Evolutionary conservation across 2,888 invertebrate genomes (phyloP), one percentile per base, ranked within the genome.

Genomic region (Polydrusus tereticollis): DNA sequence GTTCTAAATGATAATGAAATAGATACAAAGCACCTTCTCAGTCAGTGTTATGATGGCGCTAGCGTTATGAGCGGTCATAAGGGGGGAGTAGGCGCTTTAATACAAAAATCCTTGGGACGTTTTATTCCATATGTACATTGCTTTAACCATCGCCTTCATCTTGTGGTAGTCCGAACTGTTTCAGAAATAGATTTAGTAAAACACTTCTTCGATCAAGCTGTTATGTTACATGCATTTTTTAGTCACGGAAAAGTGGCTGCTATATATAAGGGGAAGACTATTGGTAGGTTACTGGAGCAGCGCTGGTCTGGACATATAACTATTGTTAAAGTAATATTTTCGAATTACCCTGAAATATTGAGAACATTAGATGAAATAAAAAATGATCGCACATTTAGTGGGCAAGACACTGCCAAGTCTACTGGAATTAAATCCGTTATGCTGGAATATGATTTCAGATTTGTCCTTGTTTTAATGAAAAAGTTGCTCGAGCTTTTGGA

Each of bases 181-280:
- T 64, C 52, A 8, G 64, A 64, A 52, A 64, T 43, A 7, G 4
- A 2, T n/a, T 23, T 62, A n/a, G 23, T 62, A 23, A 21, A 20
- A 10, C 38, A 18, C 14, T 64, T 55, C 33, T 65, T 65, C 10
- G 52, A 55, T 4, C 62, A 62, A 29, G 29, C 36, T 16, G 33
- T 65, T 41, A 65, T 55, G 38, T 7, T 65, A n/a, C 55, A 65
- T 55, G 52, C 52, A 18, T 55, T 65, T 23, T 36, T 55, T 65
- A 1, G 52, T 12, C 55, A 65, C 38, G 52, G 55, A 12, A 65
- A 65, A 55, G 23, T 29, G n/a, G 18, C 12, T 63, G 50, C 47
- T 12, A n/a, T 58, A 36, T 36, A 58, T 26, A 7, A 43, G 14
- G 21, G 23, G n/a, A 43, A 60, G 12, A 6, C 21, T n/a, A 43